phyloP scores from a whole-genome alignment of 2,797 vertebrate species.

The Sciaenops ocellatus region DNA sequence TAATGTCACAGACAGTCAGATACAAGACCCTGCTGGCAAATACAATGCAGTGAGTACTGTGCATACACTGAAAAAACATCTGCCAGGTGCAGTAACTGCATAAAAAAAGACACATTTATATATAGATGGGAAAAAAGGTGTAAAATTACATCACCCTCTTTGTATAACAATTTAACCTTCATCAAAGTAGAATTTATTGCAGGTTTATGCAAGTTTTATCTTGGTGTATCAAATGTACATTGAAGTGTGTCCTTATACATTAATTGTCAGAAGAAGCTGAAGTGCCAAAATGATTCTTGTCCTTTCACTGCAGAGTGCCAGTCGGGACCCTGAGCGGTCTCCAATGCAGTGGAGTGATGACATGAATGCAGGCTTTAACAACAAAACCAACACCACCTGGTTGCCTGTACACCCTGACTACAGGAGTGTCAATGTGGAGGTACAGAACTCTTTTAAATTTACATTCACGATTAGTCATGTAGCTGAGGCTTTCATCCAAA shows the following conservation, averaged over 20 bases:
- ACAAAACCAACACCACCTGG: constrained; percentile 87
- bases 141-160: neutral
- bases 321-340: constrained; percentile 89
- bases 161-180: neutral
- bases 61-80: neutral
- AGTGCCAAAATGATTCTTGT: neutral
- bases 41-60: constrained; percentile 75
- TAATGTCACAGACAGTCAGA: constrained; percentile 78
- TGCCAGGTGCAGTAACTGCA: neutral
- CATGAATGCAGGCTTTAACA: constrained; percentile 91
- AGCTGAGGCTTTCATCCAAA: too few relatives aligned
- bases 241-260: neutral
- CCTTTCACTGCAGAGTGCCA: constrained; percentile 82
- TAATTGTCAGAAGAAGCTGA: neutral
- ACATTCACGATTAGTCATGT: too few relatives aligned
- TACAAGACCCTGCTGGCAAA: constrained; percentile 80
- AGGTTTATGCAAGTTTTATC: neutral
- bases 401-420: constrained; percentile 88
- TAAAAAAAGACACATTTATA: constrained; percentile 13
- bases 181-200: constrained; percentile 6
- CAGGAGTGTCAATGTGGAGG: constrained; percentile 89
- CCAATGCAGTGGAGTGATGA: constrained; percentile 95
- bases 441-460: constrained; percentile 64
- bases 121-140: neutral
- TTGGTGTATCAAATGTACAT: neutral